Evolutionary conservation across 2,888 invertebrate genomes (phyloP), one percentile per base, ranked within the genome.

Genomic region (Hetaerina titia): DNA sequence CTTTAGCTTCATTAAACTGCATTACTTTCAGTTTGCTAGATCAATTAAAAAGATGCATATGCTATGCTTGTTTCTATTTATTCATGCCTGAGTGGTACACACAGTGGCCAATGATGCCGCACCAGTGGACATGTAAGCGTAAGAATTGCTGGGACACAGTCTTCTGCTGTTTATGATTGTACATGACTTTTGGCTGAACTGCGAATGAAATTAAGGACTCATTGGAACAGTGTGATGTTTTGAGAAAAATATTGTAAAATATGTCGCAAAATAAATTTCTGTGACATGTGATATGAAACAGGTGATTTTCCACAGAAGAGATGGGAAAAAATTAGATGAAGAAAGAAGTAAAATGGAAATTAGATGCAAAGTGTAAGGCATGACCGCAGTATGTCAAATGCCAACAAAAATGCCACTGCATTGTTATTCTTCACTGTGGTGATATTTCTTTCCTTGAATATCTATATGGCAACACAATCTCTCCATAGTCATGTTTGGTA

Each of bases 1-100:
- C 69, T n/a, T 69, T 69, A n/a, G 69, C 69, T 69, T 69, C n/a
- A 69, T n/a, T 69, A 69, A 69, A n/a, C 22, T 69, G 69, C 69
- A n/a, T 69, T 69, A 69, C 22, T n/a, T 69, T 69, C 69, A 69
- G 69, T n/a, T 69, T 69, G 9, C 22, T 69, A 69, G 69, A n/a
- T 69, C 15, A 69, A 69, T n/a, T 22, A 19, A 69, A 69, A 69
- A 69, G n/a, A 69, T 69, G 69, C 69, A 69, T 69, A 69, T 69
- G 69, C 69, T 69, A 69, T 69, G 69, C 69, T 69, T 69, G 69
- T 69, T 69, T 17, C 22, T 69, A n/a, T 69, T 22, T 69, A n/a
- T n/a, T 69, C 69, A 69, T 69, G n/a, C 9, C n/a, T 69, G 69
- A 69, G 69, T 69, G 69, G 69, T 69, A 69, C 69, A 69, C 69